These are phyloP conservation scores for Chromis chromis DNA, from an alignment of 2,797 vertebrate species.

Conservation along the genomic window DNA sequence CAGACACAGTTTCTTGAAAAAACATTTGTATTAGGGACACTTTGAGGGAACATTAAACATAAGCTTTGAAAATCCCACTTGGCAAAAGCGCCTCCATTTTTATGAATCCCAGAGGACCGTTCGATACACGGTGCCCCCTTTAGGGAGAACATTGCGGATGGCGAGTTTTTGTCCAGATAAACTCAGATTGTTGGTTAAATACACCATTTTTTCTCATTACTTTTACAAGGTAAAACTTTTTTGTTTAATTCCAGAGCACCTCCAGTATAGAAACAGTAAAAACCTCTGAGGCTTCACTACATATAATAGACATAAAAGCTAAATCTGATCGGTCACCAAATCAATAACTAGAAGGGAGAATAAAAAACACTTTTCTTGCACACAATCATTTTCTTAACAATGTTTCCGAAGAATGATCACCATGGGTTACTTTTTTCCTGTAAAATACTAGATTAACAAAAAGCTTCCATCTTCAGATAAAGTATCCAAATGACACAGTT, in stretches of 20 bases:
- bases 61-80: not conserved
- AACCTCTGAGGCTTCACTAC: not conserved
- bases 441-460: not conserved
- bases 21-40: constrained; percentile 13
- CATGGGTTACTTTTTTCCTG: not conserved
- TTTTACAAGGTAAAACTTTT: not conserved
- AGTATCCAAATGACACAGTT: not conserved
- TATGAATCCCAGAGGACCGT: not conserved
- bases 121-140: not conserved
- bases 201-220: not conserved
- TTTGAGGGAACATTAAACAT: constrained; percentile 1
- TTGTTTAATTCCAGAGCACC: too few species aligned
- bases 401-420: not conserved
- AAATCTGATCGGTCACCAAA: not conserved
- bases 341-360: not conserved
- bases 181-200: not conserved
- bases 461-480: not conserved
- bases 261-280: not conserved
- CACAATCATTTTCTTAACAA: not conserved
- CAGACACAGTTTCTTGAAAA: not conserved
- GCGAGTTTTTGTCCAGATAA: not conserved
- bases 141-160: not conserved
- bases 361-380: too few species aligned
- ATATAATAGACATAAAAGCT: not conserved
- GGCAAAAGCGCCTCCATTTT: not conserved